Conservation (phyloP, 2,888 invertebrate species). For the Xanthorhoe spadicearia region DNA sequence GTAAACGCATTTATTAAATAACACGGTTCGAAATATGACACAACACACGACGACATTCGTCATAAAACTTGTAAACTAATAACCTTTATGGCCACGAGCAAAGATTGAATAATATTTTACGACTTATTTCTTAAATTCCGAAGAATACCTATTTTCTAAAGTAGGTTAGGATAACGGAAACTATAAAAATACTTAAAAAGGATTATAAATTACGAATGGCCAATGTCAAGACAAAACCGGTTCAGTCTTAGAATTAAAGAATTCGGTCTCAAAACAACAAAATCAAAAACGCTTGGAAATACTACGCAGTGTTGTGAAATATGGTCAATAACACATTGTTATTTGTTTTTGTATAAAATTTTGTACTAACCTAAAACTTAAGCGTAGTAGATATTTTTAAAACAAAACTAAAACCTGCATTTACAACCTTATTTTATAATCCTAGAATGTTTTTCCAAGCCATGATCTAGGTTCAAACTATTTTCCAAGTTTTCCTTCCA, state of each 20-base stretch:
- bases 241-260: constrained; percentile 17
- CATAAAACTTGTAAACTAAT: background rate
- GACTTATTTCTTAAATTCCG: background rate
- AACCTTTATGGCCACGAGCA: no score
- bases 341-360: background rate
- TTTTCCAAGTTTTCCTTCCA: no score
- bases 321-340: background rate
- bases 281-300: constrained; percentile 1
- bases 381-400: background rate
- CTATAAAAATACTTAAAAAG: constrained; percentile 5
- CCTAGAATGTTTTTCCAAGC: no score
- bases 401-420: background rate
- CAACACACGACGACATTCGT: background rate
- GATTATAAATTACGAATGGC: constrained; percentile 7
- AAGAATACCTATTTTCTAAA: constrained; percentile 2
- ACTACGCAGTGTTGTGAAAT: constrained; percentile 16
- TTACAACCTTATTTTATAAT: no score
- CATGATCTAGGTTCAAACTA: no score
- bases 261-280: constrained; percentile 25
- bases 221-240: constrained; percentile 23
- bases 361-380: background rate
- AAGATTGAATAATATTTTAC: background rate
- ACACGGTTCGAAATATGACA: background rate
- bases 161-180: constrained; percentile 14
- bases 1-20: no score